These are phyloP conservation scores for Aricia artaxerxes DNA, from an alignment of 2,888 invertebrate genomes.

Conservation along the genomic window DNA sequence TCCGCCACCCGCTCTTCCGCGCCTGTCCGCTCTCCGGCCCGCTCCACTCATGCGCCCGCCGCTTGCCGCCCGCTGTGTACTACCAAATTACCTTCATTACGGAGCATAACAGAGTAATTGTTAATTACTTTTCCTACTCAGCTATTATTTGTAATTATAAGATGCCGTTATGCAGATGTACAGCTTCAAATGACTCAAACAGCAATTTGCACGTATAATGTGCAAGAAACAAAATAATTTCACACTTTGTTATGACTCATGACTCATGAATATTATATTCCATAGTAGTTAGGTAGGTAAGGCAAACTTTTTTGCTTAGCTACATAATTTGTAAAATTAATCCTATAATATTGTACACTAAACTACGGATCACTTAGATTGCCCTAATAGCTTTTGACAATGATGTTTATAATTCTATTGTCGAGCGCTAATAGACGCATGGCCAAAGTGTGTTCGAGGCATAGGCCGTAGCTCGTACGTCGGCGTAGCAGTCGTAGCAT, in stretches of 20 bases:
- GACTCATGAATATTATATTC: no score
- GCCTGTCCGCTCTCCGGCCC: constrained; percentile 39
- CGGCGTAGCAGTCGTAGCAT: not conserved
- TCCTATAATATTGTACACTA: no score
- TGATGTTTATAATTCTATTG: no score
- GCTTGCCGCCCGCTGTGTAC: constrained; percentile 48
- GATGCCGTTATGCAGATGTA: constrained; percentile 40
- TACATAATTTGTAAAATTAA: no score
- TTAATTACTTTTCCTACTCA: constrained; percentile 55
- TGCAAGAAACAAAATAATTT: not conserved
- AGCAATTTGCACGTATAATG: not conserved
- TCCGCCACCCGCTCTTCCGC: constrained; percentile 23
- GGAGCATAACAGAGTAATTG: constrained; percentile 55
- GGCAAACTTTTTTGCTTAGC: no score
- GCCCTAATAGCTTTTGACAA: no score
- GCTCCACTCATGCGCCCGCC: constrained; percentile 41
- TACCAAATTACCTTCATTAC: constrained; percentile 62
- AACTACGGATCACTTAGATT: no score
- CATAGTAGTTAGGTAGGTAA: no score
- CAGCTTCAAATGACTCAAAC: constrained; percentile 37
- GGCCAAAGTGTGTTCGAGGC: not conserved
- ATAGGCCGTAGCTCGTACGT: not conserved
- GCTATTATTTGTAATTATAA: constrained; percentile 42
- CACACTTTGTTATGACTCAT: no score
- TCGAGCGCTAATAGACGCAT: no score